phyloP scores from a whole-genome alignment of 2,113 vertebrate genomes.

The Anarhynchus alexandrinus region DNA sequence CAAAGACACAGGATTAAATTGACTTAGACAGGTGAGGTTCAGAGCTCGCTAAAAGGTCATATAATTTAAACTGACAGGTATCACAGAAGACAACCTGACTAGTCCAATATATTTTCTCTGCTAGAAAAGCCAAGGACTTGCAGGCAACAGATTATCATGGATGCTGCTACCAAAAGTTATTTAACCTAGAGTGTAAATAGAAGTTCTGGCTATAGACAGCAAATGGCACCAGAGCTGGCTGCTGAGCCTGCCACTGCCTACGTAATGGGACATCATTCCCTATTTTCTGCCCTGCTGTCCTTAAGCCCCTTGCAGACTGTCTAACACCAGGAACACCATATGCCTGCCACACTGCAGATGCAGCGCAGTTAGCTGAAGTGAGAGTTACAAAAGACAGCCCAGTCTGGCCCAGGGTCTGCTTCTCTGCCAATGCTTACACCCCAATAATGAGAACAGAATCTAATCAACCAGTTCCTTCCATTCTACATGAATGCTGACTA shows the following conservation, averaged over 20 bases:
- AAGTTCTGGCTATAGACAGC: neutral
- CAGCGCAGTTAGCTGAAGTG: neutral
- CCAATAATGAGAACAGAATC: neutral
- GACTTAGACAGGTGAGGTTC: slow-evolving; percentile 51
- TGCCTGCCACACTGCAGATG: neutral
- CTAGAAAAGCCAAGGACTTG: neutral
- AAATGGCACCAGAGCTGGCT: neutral
- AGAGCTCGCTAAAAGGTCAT: slow-evolving; percentile 41
- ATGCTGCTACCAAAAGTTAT: neutral
- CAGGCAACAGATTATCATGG: neutral
- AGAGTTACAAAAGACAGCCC: neutral
- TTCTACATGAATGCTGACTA: neutral
- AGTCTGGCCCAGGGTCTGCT: neutral
- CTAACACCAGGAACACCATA: neutral
- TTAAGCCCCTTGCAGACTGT: neutral
- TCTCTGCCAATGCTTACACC: neutral
- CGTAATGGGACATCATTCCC: accelerated
- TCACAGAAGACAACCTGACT: slow-evolving; percentile 2
- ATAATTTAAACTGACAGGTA: slow-evolving; percentile 35
- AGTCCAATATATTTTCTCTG: neutral
- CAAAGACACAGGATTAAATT: slow-evolving; percentile 45
- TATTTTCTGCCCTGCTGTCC: neutral
- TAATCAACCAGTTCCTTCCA: neutral
- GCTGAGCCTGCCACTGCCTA: neutral
- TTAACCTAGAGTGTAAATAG: neutral